Percentiles rank a stretch among this genome's conserved stretches.
phyloP scores from a whole-genome alignment of 2,113 vertebrate species.

The Cricetomys ansorgei region DNA sequence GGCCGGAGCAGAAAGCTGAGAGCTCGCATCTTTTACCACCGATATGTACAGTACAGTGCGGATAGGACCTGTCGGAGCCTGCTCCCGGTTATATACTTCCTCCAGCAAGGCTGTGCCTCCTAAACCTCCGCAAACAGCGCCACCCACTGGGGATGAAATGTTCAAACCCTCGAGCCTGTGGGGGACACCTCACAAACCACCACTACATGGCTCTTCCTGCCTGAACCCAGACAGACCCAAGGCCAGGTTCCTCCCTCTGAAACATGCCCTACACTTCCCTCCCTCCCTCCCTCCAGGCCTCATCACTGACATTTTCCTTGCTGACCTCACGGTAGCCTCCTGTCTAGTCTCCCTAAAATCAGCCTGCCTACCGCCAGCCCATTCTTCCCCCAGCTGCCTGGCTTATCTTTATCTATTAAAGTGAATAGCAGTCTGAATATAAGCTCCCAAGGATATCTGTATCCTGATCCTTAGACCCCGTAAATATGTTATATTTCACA shows the following conservation, averaged over 20 bases:
- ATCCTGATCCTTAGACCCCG: neutral
- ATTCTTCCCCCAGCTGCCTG: neutral
- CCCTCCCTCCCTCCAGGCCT: neutral
- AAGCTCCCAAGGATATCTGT: neutral
- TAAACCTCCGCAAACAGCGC: neutral
- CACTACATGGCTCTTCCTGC: neutral
- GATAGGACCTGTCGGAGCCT: neutral
- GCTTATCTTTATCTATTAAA: slow-evolving; percentile 40
- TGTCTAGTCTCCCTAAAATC: neutral
- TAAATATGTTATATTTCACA: neutral
- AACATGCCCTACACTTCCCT: neutral
- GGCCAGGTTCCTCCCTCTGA: neutral
- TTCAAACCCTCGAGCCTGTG: neutral
- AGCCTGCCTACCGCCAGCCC: neutral
- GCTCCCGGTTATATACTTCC: neutral
- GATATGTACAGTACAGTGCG: neutral
- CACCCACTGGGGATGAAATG: neutral
- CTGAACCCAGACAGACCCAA: neutral
- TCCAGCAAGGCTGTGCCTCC: neutral
- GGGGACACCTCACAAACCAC: neutral
- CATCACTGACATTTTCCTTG: neutral
- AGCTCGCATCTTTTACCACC: neutral
- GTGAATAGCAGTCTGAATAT: neutral
- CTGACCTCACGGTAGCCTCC: neutral
- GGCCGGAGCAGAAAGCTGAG: neutral